These are phyloP conservation scores for Gryon sp. DNA, from an alignment of 1,140 invertebrate species.

Conservation along the genomic window DNA sequence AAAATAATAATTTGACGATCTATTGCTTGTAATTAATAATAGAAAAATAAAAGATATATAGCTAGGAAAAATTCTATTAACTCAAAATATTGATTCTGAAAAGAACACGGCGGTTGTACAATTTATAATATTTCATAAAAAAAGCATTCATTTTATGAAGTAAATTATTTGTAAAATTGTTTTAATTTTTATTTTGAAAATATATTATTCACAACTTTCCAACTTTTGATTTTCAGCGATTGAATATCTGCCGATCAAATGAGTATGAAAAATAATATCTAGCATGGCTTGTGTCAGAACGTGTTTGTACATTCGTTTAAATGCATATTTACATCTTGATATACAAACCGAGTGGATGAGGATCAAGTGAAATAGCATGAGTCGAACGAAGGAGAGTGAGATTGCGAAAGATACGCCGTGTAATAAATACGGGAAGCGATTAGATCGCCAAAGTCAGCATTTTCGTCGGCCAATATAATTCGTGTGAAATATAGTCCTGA, in stretches of 20 bases:
- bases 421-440: slow-evolving; percentile 70
- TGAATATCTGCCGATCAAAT: slow-evolving; percentile 51
- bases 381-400: slow-evolving; percentile 41
- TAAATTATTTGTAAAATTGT: too few relatives aligned
- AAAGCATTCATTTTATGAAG: too few relatives aligned
- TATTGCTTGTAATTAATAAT: background rate
- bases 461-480: slow-evolving; percentile 70
- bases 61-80: too few relatives aligned
- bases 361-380: slow-evolving; percentile 27
- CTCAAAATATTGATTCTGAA: too few relatives aligned
- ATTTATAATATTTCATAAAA: too few relatives aligned
- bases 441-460: slow-evolving; percentile 68
- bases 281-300: slow-evolving; percentile 8
- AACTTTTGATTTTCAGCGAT: too few relatives aligned
- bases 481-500: slow-evolving; percentile 65
- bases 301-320: slow-evolving; percentile 27
- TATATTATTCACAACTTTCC: too few relatives aligned
- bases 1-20: background rate
- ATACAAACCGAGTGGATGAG: slow-evolving; percentile 30
- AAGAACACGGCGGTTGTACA: too few relatives aligned
- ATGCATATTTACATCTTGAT: slow-evolving; percentile 56
- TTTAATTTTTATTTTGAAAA: too few relatives aligned
- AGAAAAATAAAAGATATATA: too few relatives aligned
- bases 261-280: slow-evolving; percentile 53
- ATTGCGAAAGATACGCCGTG: slow-evolving; percentile 56